Evolutionary conservation across 2,888 invertebrate genomes (phyloP), one percentile per base, ranked within the genome.

Genomic region (Parascotia fuliginaria): DNA sequence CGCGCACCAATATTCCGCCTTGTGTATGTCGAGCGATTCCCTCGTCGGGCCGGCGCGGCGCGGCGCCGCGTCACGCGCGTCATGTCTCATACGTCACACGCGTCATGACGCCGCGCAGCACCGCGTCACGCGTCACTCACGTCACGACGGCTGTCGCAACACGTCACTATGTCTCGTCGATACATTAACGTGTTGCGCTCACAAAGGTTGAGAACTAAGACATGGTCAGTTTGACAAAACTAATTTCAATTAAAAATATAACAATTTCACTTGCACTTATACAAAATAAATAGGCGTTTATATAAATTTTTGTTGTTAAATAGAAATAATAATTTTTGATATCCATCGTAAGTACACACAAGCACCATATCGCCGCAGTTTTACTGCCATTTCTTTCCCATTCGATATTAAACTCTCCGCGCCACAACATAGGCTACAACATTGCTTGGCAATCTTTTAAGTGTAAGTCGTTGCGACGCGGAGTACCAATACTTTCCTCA

Each of bases 331-430:
- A 76, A 19, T 19, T 19, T 3, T 19, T 78, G 70, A 84, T 84
- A 86, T 86, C 88, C 87, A 75, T 85, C 85, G 87, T 91, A 91
- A 91, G 90, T 90, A 91, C 89, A 83, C 77, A 76, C 87, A 83
- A 90, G 89, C 90, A 91, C 90, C 90, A 86, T 79, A 78, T 77
- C 75, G 73, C 74, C 61, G 88, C 89, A 89, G 89, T 89, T 79
- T 79, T 9, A 89, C 89, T 89, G 89, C 89, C 79, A n/a, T 63
- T 67, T 72, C 75, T 73, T 74, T 74, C 77, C 44, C 53, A 64
- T 74, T 70, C 73, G 76, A 75, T 77, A 38, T 70, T 72, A 64
- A 61, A 67, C 77, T 53, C 63, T 65, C 82, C 78, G 62, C 74
- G 58, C 68, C 64, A 73, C 68, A 59, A 65, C 58, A 42, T 44